phyloP scores from a whole-genome alignment of 37 sponge, comb jelly and placozoan species.

The Amphimedon queenslandica region DNA sequence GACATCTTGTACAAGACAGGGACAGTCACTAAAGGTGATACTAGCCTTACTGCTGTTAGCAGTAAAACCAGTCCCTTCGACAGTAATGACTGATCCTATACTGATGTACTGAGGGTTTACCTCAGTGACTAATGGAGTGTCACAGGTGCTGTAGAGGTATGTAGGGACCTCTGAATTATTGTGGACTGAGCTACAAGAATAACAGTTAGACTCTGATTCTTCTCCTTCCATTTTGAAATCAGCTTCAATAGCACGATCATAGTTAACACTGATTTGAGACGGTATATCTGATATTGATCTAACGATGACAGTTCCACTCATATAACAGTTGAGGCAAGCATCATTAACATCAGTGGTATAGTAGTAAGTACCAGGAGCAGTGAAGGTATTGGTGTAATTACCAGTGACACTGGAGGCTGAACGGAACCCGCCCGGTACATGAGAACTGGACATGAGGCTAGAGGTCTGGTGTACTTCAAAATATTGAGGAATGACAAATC shows the following conservation, averaged over 20 bases:
- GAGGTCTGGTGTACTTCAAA: not conserved
- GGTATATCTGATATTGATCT: not conserved
- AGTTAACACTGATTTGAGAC: not conserved
- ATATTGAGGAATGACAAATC: not conserved
- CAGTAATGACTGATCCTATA: slow-evolving; percentile 13
- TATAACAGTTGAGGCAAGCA: not conserved
- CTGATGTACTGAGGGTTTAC: slow-evolving; percentile 19
- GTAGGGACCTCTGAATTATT: not conserved
- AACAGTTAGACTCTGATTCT: too few species aligned
- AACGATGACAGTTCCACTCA: not conserved
- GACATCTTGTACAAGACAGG: not conserved
- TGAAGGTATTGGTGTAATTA: slow-evolving; percentile 17
- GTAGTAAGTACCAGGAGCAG: slow-evolving; percentile 10
- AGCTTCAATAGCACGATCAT: not conserved
- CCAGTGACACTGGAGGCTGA: not conserved
- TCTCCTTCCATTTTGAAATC: not conserved
- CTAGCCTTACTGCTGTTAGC: slow-evolving; percentile 4
- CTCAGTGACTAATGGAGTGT: slow-evolving; percentile 35
- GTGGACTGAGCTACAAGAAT: too few species aligned
- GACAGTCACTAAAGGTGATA: not conserved
- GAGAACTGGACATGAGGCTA: too few species aligned
- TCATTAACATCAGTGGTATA: slow-evolving; percentile 5
- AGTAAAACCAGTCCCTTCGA: slow-evolving; percentile 22
- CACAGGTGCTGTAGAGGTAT: slow-evolving; percentile 18
- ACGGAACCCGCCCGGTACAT: not conserved